Base-by-base conservation (phyloP, 1,140 invertebrate genomes). In the Drosophila hydei region DNA sequence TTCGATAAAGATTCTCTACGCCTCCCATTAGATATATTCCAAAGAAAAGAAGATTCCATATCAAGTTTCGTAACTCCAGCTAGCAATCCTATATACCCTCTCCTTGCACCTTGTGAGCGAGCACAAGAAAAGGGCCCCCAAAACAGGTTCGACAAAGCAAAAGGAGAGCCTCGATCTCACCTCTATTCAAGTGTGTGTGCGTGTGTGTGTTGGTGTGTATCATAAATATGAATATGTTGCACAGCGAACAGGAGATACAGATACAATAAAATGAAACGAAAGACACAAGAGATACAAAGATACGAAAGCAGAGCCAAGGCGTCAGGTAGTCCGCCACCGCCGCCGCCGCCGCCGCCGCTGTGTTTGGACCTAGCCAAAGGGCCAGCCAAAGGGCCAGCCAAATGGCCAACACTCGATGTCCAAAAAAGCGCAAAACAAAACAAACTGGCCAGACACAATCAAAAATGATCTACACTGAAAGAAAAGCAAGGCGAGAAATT, bases 211-310 rank as follows among this genome's bases (percentile, higher is more conserved):
- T 45, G 9, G 38, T 71, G 52, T 58, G 45, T 80, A 85, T 71
- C 73, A 77, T 74, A 83, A 87, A 85, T 87, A 87, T 87, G 77
- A 87, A 77, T 79, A 87, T 80, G 77, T 75, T 77, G 65, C 69
- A 67, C 45, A 64, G 48, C 60, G 55, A 8, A 16, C 54, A 27
- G 27, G 23, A 47, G 19, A 23, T 27, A 54, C 51, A 33, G 40
- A 54, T 3, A 65, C 40, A 19, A 40, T 12, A 4, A 4, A 16
- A 5, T 3, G 7, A 12, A 25, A 18, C 14, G 8, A 16, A 16
- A 30, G 45, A 40, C 30, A 51, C 14, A 8, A 16, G 38, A 52
- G 45, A 68, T 55, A 62, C 78, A 80, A 43, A 79, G 42, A 71
- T 16, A 16, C 38, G 38, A n/a, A 40, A 16, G 38, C 76, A 75